phyloP scores from a whole-genome alignment of 2,113 vertebrate species.

The Hyaena hyaena region DNA sequence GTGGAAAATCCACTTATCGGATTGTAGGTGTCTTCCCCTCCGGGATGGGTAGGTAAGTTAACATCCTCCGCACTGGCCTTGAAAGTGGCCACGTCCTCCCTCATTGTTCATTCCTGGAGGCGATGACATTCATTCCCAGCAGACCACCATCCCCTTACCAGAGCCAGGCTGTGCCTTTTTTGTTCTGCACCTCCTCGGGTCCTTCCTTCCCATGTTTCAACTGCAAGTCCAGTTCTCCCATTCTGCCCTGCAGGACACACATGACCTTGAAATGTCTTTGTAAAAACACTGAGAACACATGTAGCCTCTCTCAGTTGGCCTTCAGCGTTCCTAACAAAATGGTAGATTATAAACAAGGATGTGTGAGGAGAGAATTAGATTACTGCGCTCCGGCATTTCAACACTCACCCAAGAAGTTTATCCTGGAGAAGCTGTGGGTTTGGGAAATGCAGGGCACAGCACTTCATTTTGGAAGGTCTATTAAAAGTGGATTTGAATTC shows the following conservation, averaged over 20 bases:
- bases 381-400: background rate
- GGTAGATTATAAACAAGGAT: conserved; percentile 4
- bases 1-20: background rate
- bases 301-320: background rate
- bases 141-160: conserved; percentile 88
- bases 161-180: conserved; percentile 94
- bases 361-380: background rate
- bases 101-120: rapidly evolving
- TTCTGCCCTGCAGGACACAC: conserved; percentile 89
- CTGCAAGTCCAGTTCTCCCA: conserved; percentile 94
- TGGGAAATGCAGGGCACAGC: background rate
- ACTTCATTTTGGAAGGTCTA: background rate
- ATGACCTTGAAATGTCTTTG: conserved; percentile 56
- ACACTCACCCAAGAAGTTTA: background rate
- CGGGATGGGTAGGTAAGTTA: background rate
- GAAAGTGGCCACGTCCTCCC: background rate
- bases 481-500: conserved; percentile 33
- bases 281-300: conserved; percentile 47
- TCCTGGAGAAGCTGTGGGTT: background rate
- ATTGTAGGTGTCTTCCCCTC: background rate
- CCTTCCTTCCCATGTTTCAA: conserved; percentile 92
- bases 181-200: conserved; percentile 92
- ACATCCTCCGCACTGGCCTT: conserved; percentile 34
- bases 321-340: background rate
- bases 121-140: background rate